Evolutionary conservation across 1,140 invertebrate genomes (phyloP).

Genomic region (Drosophila tsacasi): DNA sequence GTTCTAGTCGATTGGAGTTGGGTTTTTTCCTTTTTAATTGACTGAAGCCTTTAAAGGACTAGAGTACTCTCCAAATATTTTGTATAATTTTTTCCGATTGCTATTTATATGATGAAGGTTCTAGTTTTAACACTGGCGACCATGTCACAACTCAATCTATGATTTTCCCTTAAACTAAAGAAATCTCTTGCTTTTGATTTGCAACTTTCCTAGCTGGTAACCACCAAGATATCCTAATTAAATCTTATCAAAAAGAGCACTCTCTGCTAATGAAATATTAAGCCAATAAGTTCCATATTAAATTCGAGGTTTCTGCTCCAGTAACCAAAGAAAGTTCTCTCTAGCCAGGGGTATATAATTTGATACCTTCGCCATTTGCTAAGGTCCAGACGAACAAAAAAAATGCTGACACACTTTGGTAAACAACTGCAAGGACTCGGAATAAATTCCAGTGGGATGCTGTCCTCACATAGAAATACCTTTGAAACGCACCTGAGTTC

Average conservation of each 20-base stretch:
- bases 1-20: neutral
- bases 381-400: constrained; percentile 12
- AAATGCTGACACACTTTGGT: constrained; percentile 8
- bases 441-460: constrained; percentile 32
- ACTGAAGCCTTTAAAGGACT: neutral
- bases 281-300: neutral
- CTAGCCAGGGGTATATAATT: constrained; percentile 38
- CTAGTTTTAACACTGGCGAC: neutral
- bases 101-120: neutral
- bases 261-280: neutral
- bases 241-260: neutral
- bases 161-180: neutral
- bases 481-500: constrained; percentile 25
- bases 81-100: neutral
- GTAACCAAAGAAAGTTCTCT: neutral
- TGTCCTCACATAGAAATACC: constrained; percentile 8
- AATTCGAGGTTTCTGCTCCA: neutral
- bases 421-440: constrained; percentile 20
- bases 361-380: constrained; percentile 32
- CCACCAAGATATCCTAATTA: neutral
- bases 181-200: no score
- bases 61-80: neutral
- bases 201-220: no score
- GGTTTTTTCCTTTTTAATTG: neutral
- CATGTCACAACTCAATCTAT: neutral